These are phyloP conservation scores for Halcyon chelicuti DNA, from an alignment of 2,797 vertebrate species.

Conservation along the genomic window DNA sequence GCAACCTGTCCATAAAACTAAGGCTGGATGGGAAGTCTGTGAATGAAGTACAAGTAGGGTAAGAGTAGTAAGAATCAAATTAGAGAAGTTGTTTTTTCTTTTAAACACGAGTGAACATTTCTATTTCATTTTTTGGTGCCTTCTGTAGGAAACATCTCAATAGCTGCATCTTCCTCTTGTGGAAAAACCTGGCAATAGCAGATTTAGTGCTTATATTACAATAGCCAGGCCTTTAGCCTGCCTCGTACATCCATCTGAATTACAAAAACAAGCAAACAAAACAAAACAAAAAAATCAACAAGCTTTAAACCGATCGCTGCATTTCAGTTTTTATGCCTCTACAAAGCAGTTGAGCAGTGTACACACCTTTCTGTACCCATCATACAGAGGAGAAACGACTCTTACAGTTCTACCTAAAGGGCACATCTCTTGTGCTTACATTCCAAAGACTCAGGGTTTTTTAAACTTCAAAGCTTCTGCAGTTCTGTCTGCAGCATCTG, in stretches of 20 bases:
- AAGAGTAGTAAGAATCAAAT: rapidly evolving
- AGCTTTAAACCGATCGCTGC: neutral
- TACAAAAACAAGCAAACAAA: neutral
- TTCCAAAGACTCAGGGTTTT: neutral
- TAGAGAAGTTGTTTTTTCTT: neutral
- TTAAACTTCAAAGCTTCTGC: neutral
- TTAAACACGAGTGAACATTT: neutral
- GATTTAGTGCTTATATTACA: neutral
- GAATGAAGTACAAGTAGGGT: neutral
- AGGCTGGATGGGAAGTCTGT: neutral
- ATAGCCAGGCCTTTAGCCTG: neutral
- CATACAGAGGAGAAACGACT: neutral
- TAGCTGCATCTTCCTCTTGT: neutral
- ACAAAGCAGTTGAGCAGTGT: neutral
- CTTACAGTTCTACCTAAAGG: neutral
- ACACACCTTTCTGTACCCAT: neutral
- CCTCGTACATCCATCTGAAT: neutral
- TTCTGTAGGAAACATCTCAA: neutral
- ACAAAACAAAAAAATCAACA: neutral
- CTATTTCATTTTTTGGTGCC: neutral
- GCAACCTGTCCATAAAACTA: neutral
- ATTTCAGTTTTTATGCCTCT: neutral
- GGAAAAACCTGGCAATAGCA: neutral
- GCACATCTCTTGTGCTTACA: rapidly evolving
- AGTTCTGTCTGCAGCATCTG: neutral